These are phyloP conservation scores for Lamellibrachia satsuma DNA, from an alignment of 2,888 invertebrate species.

Conservation along the genomic window DNA sequence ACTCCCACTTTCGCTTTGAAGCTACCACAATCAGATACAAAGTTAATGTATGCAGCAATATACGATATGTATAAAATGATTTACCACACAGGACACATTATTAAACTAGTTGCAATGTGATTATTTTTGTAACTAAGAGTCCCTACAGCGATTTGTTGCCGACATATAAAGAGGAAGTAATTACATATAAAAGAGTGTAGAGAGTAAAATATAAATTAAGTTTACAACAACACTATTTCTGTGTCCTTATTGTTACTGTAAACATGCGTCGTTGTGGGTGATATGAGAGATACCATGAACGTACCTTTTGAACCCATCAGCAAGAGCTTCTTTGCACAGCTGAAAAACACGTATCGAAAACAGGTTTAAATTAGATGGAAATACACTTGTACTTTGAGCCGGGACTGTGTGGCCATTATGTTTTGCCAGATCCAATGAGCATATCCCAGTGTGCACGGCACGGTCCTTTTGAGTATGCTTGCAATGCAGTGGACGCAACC, in stretches of 20 bases:
- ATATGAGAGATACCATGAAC: slow-evolving; percentile 23
- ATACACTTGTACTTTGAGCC: neutral
- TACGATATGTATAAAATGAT: neutral
- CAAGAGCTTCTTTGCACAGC: slow-evolving; percentile 78
- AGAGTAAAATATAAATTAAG: neutral
- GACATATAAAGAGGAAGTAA: neutral
- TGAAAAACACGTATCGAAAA: slow-evolving; percentile 44
- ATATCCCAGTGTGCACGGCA: no score
- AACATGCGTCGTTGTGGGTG: neutral
- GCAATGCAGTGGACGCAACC: no score
- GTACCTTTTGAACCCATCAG: slow-evolving; percentile 77
- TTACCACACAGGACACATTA: neutral
- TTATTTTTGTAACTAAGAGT: neutral
- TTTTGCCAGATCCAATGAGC: neutral
- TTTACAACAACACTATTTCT: neutral
- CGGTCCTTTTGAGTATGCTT: no score
- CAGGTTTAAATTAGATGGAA: neutral
- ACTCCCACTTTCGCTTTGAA: slow-evolving; percentile 93
- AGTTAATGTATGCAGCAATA: neutral
- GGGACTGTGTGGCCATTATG: neutral
- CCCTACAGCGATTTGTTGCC: neutral
- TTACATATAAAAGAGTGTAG: neutral
- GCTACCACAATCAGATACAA: slow-evolving; percentile 43
- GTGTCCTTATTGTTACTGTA: neutral
- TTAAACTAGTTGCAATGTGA: neutral